Percentiles rank a stretch among this genome's conserved stretches.
These are phyloP conservation scores for Dipodomys spectabilis DNA, from an alignment of 2,113 vertebrate species.

Conservation along the genomic window DNA sequence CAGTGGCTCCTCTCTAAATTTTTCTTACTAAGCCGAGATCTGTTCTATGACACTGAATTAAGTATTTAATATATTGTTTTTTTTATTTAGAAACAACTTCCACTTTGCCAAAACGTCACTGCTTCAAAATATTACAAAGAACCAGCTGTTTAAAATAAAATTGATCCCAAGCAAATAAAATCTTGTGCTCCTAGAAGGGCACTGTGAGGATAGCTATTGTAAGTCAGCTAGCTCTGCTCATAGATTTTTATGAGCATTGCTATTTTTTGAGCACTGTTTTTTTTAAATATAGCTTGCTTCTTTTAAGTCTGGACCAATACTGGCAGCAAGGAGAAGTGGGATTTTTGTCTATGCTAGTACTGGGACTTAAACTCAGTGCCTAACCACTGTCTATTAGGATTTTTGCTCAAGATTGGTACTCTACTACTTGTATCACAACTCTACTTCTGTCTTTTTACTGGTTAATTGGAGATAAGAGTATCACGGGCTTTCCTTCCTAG, in stretches of 20 bases:
- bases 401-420: too few relatives aligned
- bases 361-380: too few relatives aligned
- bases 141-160: conserved; percentile 20
- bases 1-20: not conserved
- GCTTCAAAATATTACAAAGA: conserved; percentile 26
- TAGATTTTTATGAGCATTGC: conserved; percentile 21
- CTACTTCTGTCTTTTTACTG: too few relatives aligned
- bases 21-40: not conserved
- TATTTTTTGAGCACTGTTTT: conserved; percentile 36
- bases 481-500: too few relatives aligned
- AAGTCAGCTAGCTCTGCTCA: conserved; percentile 3
- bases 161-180: conserved; percentile 37
- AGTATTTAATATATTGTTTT: not conserved
- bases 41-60: not conserved
- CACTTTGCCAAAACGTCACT: not conserved
- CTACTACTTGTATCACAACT: too few relatives aligned
- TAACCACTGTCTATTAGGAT: too few relatives aligned
- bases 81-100: not conserved
- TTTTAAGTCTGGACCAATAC: conserved; percentile 20
- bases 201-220: not conserved
- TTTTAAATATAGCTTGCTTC: not conserved
- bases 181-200: not conserved
- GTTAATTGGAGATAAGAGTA: too few relatives aligned
- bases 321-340: not conserved
- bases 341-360: too few relatives aligned